Conservation (phyloP, 2,113 vertebrate species). For the Bos taurus region DNA sequence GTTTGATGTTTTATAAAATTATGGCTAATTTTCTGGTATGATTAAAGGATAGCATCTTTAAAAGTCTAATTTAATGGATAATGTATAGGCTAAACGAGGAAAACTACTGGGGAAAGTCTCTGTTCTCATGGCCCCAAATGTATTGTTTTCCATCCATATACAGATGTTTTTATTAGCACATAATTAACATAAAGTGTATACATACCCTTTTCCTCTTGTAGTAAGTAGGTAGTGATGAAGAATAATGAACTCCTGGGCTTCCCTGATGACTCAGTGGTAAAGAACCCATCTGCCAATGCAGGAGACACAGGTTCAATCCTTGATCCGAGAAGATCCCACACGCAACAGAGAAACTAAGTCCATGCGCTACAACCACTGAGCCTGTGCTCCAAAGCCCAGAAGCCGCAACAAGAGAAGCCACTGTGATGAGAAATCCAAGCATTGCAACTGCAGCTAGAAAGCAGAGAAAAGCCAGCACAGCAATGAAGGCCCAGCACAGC, state of each 20-base stretch:
- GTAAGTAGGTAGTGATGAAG: neutral
- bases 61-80: neutral
- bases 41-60: neutral
- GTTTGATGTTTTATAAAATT: neutral
- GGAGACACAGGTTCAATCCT: neutral
- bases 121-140: neutral
- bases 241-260: neutral
- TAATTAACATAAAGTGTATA: neutral
- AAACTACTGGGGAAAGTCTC: neutral
- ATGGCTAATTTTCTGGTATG: neutral
- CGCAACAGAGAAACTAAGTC: neutral
- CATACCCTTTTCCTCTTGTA: neutral
- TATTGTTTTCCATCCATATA: neutral
- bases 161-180: neutral
- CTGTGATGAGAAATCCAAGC: neutral
- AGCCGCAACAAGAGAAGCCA: neutral
- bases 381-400: neutral
- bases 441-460: neutral
- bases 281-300: neutral
- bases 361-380: accelerated
- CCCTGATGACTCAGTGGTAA: neutral
- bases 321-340: neutral
- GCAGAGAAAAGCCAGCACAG: neutral
- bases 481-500: neutral
- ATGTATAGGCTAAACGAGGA: no score